Conservation (phyloP, 92 coral and sea anemone genomes). For the Ricordea florida region DNA sequence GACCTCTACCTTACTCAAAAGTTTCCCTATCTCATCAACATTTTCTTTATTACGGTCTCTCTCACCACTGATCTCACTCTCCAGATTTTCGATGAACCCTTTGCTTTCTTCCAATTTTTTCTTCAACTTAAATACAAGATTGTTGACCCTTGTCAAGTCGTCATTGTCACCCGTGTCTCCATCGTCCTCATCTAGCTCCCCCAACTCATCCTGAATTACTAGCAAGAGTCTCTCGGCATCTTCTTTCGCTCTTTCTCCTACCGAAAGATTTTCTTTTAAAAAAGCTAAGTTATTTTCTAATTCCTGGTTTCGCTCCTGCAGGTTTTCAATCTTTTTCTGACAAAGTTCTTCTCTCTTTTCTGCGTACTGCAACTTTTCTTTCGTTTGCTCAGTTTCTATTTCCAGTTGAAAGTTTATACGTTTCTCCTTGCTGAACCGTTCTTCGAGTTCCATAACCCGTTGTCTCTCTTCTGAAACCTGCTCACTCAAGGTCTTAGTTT, state of each 20-base stretch:
- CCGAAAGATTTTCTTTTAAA: neutral
- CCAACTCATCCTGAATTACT: slow-evolving; percentile 11
- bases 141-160: neutral
- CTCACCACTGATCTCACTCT: slow-evolving; percentile 65
- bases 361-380: neutral
- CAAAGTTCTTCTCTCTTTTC: slow-evolving; percentile 1
- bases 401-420: slow-evolving; percentile 10
- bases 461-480: slow-evolving; percentile 46
- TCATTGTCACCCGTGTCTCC: neutral
- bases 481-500: slow-evolving; percentile 32
- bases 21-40: slow-evolving; percentile 66
- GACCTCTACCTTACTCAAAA: slow-evolving; percentile 48
- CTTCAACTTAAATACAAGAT: slow-evolving; percentile 49
- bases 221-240: slow-evolving; percentile 26
- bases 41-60: slow-evolving; percentile 57
- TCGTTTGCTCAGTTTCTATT: slow-evolving; percentile 6
- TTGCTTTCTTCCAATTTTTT: slow-evolving; percentile 67
- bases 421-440: neutral
- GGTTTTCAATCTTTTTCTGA: slow-evolving; percentile 10
- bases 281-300: slow-evolving; percentile 7
- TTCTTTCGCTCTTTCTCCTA: slow-evolving; percentile 15
- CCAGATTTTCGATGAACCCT: slow-evolving; percentile 45
- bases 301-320: slow-evolving; percentile 15
- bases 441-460: slow-evolving; percentile 39
- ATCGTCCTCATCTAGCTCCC: neutral